Conservation (phyloP, 2,888 invertebrate genomes). For the Lasioglossum oenotherae region DNA sequence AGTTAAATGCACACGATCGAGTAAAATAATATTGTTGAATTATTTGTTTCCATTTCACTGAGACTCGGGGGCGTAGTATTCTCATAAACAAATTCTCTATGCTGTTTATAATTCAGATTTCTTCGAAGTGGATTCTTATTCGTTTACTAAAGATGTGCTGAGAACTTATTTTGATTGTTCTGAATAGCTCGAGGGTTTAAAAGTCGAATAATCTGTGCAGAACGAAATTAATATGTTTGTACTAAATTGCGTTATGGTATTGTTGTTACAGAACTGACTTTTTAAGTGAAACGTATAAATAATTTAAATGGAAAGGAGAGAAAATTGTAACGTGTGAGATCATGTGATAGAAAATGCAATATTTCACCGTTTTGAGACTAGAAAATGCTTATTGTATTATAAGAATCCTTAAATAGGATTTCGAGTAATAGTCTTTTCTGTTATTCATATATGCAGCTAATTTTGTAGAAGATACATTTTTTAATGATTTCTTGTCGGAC, state of each 20-base stretch:
- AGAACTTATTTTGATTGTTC: not conserved
- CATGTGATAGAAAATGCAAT: not conserved
- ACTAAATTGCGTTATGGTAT: not conserved
- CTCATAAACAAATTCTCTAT: not conserved
- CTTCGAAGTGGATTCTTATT: not conserved
- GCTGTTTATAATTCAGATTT: not conserved
- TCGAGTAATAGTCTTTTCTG: not conserved
- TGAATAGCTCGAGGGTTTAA: not conserved
- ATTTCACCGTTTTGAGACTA: not conserved
- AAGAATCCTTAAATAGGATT: not conserved
- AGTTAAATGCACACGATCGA: not conserved
- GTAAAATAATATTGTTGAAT: not conserved
- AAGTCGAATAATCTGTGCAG: not conserved
- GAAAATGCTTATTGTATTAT: not conserved
- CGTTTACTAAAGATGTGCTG: not conserved
- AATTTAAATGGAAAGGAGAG: not conserved
- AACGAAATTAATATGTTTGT: not conserved
- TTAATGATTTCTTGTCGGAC: not conserved
- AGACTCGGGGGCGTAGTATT: not conserved
- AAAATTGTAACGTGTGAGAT: not conserved
- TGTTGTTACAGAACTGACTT: not conserved
- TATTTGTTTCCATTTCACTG: not conserved
- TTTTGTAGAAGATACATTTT: not conserved
- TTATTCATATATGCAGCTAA: not conserved
- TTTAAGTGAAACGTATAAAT: not conserved